phyloP scores from a whole-genome alignment of 2,797 vertebrate species.

The Bradypodion pumilum region DNA sequence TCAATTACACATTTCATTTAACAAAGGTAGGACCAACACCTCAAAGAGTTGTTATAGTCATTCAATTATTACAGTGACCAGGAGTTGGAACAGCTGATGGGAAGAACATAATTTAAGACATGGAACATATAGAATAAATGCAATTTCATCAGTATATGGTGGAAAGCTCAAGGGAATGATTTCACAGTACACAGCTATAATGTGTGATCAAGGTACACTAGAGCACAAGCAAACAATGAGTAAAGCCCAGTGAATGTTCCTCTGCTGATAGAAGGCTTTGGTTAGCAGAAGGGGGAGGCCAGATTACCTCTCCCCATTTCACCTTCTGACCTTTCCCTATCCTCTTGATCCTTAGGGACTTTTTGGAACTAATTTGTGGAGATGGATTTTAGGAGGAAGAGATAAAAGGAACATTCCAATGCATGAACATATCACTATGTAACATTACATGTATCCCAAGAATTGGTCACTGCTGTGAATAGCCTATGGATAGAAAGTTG shows the following conservation, averaged over 20 bases:
- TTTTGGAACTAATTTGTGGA: neutral
- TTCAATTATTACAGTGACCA: constrained; percentile 27
- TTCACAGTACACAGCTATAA: neutral
- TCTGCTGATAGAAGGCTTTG: neutral
- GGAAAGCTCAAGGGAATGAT: neutral
- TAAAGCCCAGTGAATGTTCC: neutral
- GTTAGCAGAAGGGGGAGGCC: neutral
- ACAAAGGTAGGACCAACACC: constrained; percentile 43
- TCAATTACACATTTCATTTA: constrained; percentile 46
- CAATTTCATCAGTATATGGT: neutral
- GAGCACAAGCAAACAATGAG: neutral
- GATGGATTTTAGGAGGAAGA: neutral
- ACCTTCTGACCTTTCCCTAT: neutral
- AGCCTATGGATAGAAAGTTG: neutral
- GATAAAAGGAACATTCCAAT: neutral
- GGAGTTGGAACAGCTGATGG: neutral
- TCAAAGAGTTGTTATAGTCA: constrained; percentile 39
- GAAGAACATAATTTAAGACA: constrained; percentile 16
- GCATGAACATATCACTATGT: neutral
- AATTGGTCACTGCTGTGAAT: neutral
- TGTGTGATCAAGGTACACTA: neutral
- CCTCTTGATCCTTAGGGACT: too few species aligned
- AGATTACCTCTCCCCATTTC: neutral
- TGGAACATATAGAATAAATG: neutral
- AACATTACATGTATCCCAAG: neutral